Percentiles rank a stretch among this genome's conserved stretches.
These are phyloP conservation scores for Aythya baeri DNA, from an alignment of 2,113 vertebrate species.

Conservation along the genomic window DNA sequence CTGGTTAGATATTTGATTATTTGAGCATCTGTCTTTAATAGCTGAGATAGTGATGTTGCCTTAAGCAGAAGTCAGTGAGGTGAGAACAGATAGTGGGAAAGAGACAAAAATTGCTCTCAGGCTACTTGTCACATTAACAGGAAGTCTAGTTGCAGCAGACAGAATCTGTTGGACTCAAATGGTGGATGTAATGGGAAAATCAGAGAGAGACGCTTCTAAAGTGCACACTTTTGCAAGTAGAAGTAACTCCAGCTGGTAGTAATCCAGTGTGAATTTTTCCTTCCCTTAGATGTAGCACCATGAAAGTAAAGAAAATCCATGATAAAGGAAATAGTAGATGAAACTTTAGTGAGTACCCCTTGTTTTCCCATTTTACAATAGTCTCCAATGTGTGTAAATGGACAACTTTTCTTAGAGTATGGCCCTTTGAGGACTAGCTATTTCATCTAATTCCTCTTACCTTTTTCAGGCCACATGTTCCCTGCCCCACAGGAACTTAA, in stretches of 20 bases:
- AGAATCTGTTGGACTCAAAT: neutral
- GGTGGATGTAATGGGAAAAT: neutral
- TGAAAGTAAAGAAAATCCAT: neutral
- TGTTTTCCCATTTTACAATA: neutral
- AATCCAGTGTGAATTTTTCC: neutral
- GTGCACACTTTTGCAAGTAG: neutral
- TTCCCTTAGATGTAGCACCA: neutral
- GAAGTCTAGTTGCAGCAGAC: neutral
- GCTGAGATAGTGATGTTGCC: neutral
- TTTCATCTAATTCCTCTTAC: neutral
- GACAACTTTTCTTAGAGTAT: neutral
- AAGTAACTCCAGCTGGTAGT: neutral
- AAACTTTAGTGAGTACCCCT: neutral
- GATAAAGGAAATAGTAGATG: neutral
- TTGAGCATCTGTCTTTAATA: constrained; percentile 26
- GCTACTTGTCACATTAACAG: neutral
- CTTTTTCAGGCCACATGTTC: neutral
- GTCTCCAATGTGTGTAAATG: neutral
- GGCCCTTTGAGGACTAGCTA: neutral
- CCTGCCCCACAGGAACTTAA: neutral
- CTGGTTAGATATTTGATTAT: constrained; percentile 26
- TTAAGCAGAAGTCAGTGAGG: constrained; percentile 21
- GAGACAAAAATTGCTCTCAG: neutral
- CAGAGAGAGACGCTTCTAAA: neutral
- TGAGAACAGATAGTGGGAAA: constrained; percentile 1